Percentiles rank a stretch among this genome's conserved stretches.
phyloP scores from a whole-genome alignment of 2,797 vertebrate species.

The Mycteria americana region DNA sequence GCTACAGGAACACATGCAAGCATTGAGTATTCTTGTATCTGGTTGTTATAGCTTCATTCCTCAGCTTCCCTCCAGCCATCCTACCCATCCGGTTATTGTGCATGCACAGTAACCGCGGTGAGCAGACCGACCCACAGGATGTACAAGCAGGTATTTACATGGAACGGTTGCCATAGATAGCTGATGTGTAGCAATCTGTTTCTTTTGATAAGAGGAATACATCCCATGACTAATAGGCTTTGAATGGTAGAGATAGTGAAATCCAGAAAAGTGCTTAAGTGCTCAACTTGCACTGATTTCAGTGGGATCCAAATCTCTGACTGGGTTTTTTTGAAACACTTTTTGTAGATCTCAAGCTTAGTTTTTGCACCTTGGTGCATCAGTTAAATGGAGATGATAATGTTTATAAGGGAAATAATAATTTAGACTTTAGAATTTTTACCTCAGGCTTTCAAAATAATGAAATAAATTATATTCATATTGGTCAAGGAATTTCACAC shows the following conservation, averaged over 20 bases:
- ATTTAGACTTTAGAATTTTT: not conserved
- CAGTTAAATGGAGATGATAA: not conserved
- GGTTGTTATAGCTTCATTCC: not conserved
- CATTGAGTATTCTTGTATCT: not conserved
- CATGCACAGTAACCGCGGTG: accelerated
- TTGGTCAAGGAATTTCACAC: not conserved
- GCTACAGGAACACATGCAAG: not conserved
- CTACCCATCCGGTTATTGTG: constrained; percentile 32
- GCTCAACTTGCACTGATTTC: not conserved
- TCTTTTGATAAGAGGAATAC: not conserved
- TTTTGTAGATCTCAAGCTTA: not conserved
- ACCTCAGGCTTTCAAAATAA: not conserved
- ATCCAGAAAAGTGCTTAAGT: not conserved
- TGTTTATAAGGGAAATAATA: not conserved
- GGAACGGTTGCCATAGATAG: not conserved
- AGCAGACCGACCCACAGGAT: not conserved
- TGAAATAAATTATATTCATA: not conserved
- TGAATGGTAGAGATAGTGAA: not conserved
- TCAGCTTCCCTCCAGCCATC: not conserved
- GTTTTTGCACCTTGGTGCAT: not conserved
- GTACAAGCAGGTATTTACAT: not conserved
- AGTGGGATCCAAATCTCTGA: not conserved
- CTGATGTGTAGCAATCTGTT: not conserved
- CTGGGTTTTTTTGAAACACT: not conserved
- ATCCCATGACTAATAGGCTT: not conserved